Percentiles rank a stretch among this genome's conserved stretches.
Evolutionary conservation across 2,113 vertebrate genomes (phyloP).

Genomic region (Rhinolophus ferrumequinum): DNA sequence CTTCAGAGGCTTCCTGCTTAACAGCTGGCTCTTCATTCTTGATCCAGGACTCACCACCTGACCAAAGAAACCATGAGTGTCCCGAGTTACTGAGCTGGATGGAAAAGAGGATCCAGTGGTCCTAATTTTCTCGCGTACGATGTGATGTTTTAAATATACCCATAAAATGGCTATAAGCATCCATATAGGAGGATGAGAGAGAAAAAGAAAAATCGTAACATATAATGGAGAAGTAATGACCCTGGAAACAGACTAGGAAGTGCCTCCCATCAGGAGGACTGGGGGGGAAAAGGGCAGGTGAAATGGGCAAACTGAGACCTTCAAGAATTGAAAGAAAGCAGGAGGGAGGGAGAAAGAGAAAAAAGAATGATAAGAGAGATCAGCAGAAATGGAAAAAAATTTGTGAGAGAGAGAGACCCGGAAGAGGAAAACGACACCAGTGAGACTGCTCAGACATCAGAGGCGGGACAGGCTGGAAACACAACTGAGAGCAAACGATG

Average conservation of each 20-base stretch:
- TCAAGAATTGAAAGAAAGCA: not conserved
- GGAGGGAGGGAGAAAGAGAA: rapidly evolving
- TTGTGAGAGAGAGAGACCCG: not conserved
- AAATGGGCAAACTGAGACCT: not conserved
- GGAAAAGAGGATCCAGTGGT: not conserved
- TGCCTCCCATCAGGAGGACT: not conserved
- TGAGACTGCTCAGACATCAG: not conserved
- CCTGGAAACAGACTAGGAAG: not conserved
- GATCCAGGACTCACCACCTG: not conserved
- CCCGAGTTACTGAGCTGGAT: not conserved
- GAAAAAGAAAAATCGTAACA: not conserved
- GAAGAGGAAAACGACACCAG: not conserved
- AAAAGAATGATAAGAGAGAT: not conserved
- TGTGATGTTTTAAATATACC: not conserved
- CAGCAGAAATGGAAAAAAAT: not conserved
- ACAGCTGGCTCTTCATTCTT: not conserved
- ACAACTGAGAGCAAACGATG: not conserved
- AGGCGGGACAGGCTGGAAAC: not conserved
- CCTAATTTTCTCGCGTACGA: not conserved
- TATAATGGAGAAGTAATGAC: not conserved
- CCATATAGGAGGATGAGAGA: not conserved
- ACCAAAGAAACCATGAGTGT: not conserved
- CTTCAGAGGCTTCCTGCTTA: not conserved
- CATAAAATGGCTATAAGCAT: not conserved
- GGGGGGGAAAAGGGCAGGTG: too few species aligned